Conservation (phyloP, 2,113 vertebrate genomes). For the Mormoops blainvillei region DNA sequence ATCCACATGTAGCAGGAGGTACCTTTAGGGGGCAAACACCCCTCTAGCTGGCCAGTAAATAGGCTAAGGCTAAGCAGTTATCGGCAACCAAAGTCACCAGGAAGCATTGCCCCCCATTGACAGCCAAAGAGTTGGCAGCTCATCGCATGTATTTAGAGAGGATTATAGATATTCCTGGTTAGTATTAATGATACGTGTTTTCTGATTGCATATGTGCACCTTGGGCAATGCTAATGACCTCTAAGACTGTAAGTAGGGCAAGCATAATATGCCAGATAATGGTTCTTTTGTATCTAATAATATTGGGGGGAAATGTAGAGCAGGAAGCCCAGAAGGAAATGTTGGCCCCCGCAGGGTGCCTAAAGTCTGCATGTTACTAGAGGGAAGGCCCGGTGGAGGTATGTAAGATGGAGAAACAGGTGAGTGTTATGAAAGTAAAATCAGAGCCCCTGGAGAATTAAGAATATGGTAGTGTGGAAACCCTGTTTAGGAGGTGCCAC, state of each 20-base stretch:
- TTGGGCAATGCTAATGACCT: neutral
- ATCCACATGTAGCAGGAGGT: neutral
- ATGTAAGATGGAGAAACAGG: neutral
- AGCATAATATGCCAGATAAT: neutral
- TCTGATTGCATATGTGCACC: neutral
- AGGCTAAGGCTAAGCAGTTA: neutral
- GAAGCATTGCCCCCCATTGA: neutral
- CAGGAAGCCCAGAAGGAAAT: neutral
- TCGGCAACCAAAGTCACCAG: neutral
- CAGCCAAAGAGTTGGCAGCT: neutral
- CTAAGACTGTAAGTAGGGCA: neutral
- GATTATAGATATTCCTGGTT: neutral
- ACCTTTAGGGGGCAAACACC: neutral
- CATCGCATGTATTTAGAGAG: neutral
- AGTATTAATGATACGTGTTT: neutral
- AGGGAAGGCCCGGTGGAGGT: neutral
- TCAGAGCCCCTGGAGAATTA: neutral
- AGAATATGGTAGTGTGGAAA: neutral
- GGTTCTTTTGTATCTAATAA: neutral
- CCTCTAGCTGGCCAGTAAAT: neutral
- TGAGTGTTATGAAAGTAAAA: neutral
- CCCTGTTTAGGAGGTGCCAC: neutral
- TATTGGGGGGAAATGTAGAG: neutral
- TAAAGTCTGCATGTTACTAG: neutral
- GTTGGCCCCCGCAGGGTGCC: too few species aligned